phyloP scores from a whole-genome alignment of 2,113 vertebrate species.

The Pluvianellus socialis region DNA sequence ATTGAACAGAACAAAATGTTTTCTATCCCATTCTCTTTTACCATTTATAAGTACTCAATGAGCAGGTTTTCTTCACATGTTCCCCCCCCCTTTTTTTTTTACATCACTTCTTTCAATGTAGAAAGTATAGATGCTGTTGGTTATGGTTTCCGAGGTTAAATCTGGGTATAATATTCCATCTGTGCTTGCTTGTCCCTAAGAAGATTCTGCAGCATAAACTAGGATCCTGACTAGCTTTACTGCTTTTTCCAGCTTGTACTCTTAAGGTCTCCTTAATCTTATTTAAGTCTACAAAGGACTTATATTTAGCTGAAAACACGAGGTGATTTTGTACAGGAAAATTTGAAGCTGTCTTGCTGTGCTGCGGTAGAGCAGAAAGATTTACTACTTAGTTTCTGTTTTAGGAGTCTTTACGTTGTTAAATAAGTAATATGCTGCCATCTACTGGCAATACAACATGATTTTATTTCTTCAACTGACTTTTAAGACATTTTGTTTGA shows the following conservation, averaged over 20 bases:
- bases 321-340: neutral
- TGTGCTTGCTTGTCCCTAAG: neutral
- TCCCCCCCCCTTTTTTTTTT: accelerated
- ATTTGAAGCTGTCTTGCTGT: neutral
- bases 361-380: neutral
- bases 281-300: conserved; percentile 8
- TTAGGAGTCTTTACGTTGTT: neutral
- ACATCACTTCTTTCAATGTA: neutral
- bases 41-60: neutral
- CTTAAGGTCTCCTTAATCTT: conserved; percentile 43
- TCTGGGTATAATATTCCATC: neutral
- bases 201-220: conserved; percentile 21
- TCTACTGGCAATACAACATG: neutral
- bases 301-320: conserved; percentile 49
- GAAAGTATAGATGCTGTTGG: neutral
- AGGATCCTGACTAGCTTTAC: conserved; percentile 27
- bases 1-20: neutral
- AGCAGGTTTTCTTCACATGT: neutral
- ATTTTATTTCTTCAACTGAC: neutral
- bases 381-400: neutral
- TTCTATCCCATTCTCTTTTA: neutral
- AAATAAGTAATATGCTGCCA: conserved; percentile 51
- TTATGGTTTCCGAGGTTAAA: neutral
- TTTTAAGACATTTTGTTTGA: neutral
- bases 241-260: conserved; percentile 33